Percentiles rank a stretch among this genome's conserved stretches.
Evolutionary conservation across 2,797 vertebrate genomes (phyloP).

Genomic region (Cyclopterus lumpus): DNA sequence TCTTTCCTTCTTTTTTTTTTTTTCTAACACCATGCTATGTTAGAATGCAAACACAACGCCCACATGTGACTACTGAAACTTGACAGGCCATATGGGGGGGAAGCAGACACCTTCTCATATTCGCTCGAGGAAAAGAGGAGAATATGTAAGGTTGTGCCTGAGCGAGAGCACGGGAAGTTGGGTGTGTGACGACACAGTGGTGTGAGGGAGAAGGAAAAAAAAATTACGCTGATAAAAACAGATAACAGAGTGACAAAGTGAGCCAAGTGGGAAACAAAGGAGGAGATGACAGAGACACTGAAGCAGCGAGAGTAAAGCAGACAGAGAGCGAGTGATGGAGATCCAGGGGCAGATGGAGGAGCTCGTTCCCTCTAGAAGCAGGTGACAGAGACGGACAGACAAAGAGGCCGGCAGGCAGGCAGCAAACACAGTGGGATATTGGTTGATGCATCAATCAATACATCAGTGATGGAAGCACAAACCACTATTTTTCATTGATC

Average conservation of each 20-base stretch:
- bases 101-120: constrained; percentile 56
- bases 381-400: constrained; percentile 37
- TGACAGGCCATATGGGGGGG: constrained; percentile 69
- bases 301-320: constrained; percentile 46
- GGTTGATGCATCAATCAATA: constrained; percentile 52
- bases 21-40: constrained; percentile 16
- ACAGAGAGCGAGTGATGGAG: constrained; percentile 37
- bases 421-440: constrained; percentile 39
- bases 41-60: constrained; percentile 56
- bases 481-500: constrained; percentile 44
- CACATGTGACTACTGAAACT: constrained; percentile 52
- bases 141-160: constrained; percentile 31
- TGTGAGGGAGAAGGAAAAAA: neutral
- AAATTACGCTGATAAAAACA: constrained; percentile 64
- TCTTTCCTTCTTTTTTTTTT: constrained; percentile 21
- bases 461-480: constrained; percentile 31
- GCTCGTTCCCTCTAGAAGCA: constrained; percentile 23
- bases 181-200: constrained; percentile 38
- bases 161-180: constrained; percentile 5
- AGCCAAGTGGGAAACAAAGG: constrained; percentile 67
- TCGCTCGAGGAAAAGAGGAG: constrained; percentile 49
- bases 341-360: constrained; percentile 57
- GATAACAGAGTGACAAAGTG: constrained; percentile 57
- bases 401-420: neutral
- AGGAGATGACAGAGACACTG: constrained; percentile 58